Percentiles rank a stretch among this genome's conserved stretches.
Conservation (phyloP, 2,888 invertebrate species). For the Drosophila mimica region DNA sequence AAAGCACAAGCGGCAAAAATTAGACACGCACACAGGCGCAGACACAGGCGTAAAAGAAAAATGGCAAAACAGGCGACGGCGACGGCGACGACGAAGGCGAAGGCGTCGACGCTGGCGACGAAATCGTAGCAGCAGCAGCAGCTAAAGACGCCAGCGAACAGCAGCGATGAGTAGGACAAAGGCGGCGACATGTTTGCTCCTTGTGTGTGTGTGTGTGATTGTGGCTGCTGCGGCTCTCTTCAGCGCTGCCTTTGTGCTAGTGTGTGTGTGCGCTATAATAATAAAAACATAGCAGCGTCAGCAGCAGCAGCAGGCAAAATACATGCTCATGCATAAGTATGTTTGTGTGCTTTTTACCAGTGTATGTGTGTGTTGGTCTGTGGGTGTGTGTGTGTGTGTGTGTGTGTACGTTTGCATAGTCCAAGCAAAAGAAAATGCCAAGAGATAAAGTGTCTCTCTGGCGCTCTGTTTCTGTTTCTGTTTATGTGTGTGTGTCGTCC, state of each 20-base stretch:
- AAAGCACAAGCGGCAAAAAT: slow-evolving; percentile 66
- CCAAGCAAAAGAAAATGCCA: slow-evolving; percentile 66
- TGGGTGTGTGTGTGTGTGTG: slow-evolving; percentile 28
- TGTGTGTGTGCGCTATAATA: slow-evolving; percentile 65
- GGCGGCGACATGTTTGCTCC: slow-evolving; percentile 56
- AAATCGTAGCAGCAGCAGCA: slow-evolving; percentile 32
- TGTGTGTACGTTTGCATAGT: slow-evolving; percentile 39
- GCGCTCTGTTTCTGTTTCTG: slow-evolving; percentile 28
- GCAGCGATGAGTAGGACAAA: slow-evolving; percentile 47
- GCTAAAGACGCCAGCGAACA: slow-evolving; percentile 42
- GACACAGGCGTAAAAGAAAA: slow-evolving; percentile 61
- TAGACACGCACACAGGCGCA: slow-evolving; percentile 20
- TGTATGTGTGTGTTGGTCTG: slow-evolving; percentile 6
- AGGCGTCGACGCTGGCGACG: slow-evolving; percentile 27
- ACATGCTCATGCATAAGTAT: slow-evolving; percentile 53
- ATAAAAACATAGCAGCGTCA: slow-evolving; percentile 72
- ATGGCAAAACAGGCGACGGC: slow-evolving; percentile 54
- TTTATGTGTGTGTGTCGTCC: slow-evolving; percentile 36
- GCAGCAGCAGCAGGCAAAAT: slow-evolving; percentile 50
- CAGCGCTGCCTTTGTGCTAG: slow-evolving; percentile 20
- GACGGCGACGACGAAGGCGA: neutral
- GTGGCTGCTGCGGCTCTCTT: slow-evolving; percentile 55
- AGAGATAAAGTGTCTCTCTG: slow-evolving; percentile 77
- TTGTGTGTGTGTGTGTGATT: slow-evolving; percentile 23
- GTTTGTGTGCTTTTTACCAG: slow-evolving; percentile 26